phyloP scores from a whole-genome alignment of 2,797 vertebrate genomes.

The Ficedula albicollis region DNA sequence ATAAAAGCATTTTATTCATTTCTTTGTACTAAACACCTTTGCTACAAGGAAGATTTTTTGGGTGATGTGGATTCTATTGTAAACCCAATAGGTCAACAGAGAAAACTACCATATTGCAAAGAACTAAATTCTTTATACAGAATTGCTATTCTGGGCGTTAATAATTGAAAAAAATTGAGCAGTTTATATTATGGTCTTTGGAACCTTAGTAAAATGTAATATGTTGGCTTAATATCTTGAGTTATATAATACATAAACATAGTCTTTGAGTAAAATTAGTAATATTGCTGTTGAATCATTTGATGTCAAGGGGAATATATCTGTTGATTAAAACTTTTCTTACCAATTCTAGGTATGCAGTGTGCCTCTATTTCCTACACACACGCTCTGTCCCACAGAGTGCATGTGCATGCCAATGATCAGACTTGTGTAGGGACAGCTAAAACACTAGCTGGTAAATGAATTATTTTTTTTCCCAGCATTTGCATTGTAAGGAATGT shows the following conservation, averaged over 20 bases:
- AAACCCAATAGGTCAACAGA: background rate
- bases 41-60: background rate
- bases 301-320: background rate
- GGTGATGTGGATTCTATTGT: background rate
- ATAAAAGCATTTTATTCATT: background rate
- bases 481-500: slow-evolving; percentile 27
- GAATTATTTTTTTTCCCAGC: background rate
- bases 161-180: background rate
- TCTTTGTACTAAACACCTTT: background rate
- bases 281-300: background rate
- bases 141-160: background rate
- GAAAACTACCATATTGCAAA: background rate
- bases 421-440: background rate
- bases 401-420: background rate
- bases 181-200: background rate
- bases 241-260: background rate
- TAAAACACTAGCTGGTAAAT: background rate
- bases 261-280: background rate
- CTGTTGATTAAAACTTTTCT: slow-evolving; percentile 1
- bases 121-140: background rate
- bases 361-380: background rate
- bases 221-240: background rate
- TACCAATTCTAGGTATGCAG: background rate
- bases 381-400: background rate
- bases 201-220: background rate